Evolutionary conservation across 2,797 vertebrate species (phyloP), one percentile per base, ranked within the genome.

Genomic region (Argyrosomus regius): DNA sequence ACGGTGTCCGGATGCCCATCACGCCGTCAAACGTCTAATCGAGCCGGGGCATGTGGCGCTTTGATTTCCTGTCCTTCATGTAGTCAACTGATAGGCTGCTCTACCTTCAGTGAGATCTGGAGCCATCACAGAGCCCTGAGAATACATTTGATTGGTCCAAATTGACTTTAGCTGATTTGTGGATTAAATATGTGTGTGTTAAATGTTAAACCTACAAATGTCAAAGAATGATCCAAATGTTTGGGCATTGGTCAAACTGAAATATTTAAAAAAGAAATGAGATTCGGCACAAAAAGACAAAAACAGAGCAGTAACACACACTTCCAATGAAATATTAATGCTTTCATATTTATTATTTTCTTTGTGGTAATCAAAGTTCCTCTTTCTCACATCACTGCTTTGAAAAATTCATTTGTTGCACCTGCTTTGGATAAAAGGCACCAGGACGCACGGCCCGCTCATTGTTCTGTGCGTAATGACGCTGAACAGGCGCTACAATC

Each of bases 51-150:
- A 93, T 80, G 81, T 85, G 89, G 80, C 59, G 87, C 86, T 93
- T 92, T 95, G 91, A 94, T 94, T 94, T 94, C 94, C 95, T 92
- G 94, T 56, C 66, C 69, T 31, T 24, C 45, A 3, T 28, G 46
- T 22, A 31, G 31, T 7, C 5, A 31, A 7, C 72, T 63, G 75
- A 83, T 57, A 66, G 54, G 46, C 52, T 46, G 49, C 0, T 74
- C 20, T 45, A 13, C 13, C 43, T 5, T 14, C 35, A 39, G 35
- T 39, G 35, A 39, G 18, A 22, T 10, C 7, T 16, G 69, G 0
- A 48, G 22, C 41, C 22, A 1, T 31, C 9, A 12, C 3, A 11
- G 6, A n/a, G 10, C 10, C 2, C 1, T 2, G 7, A 8, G 35
- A 35, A 39, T 9, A 39, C 35, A 39, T 39, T 39, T 39, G 8